Percentiles rank a stretch among this genome's conserved stretches.
These are phyloP conservation scores for Hepsetus odoe DNA, from an alignment of 2,113 vertebrate species.

Conservation along the genomic window DNA sequence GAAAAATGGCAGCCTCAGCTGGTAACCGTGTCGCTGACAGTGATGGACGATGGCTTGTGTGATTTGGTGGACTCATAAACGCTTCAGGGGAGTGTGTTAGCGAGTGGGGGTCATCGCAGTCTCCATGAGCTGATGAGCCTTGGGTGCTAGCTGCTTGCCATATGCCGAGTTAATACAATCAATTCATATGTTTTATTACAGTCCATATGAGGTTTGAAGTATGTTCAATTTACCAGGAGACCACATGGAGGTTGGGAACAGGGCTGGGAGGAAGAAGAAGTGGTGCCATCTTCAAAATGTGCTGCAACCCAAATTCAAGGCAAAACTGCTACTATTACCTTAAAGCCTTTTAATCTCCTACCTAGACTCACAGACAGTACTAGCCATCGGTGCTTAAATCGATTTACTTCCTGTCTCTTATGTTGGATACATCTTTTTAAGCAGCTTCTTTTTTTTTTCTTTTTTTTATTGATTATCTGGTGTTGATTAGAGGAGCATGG, in stretches of 20 bases:
- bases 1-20: not conserved
- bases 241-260: slow-evolving; percentile 12
- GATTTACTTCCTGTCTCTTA: no score
- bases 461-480: no score
- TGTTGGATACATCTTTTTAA: no score
- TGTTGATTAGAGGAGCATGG: no score
- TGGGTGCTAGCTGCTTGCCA: not conserved
- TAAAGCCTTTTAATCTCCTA: no score
- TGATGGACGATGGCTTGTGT: slow-evolving; percentile 29
- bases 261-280: not conserved
- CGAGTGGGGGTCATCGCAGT: slow-evolving; percentile 5
- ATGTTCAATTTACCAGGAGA: slow-evolving; percentile 12
- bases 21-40: slow-evolving; percentile 42
- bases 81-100: not conserved
- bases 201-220: slow-evolving; percentile 29
- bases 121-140: slow-evolving; percentile 2
- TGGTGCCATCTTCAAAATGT: no score
- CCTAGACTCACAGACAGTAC: no score
- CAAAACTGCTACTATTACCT: no score
- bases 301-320: no score
- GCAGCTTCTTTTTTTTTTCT: no score
- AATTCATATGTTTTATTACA: slow-evolving; percentile 32
- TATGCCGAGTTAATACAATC: slow-evolving; percentile 37
- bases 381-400: no score
- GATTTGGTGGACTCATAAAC: slow-evolving; percentile 8